These are phyloP conservation scores for Catostomus latipinnis DNA, from an alignment of 2,797 vertebrate genomes.

Conservation along the genomic window DNA sequence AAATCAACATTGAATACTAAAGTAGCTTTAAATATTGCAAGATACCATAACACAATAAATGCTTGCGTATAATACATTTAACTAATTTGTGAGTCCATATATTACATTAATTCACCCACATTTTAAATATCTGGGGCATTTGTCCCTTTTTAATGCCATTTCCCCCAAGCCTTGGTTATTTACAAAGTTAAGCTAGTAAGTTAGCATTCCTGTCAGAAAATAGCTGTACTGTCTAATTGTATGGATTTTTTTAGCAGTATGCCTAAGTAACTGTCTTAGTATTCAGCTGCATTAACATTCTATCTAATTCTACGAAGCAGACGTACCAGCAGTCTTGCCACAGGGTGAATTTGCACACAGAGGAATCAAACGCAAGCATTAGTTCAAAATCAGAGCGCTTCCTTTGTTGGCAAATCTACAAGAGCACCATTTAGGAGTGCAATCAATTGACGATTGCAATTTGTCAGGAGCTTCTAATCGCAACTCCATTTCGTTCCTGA, in stretches of 20 bases:
- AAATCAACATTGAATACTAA: too few relatives aligned
- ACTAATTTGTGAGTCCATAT: too few relatives aligned
- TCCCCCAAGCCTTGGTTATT: too few relatives aligned
- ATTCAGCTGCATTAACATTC: neutral
- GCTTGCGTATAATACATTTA: too few relatives aligned
- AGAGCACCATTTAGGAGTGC: conserved; percentile 18
- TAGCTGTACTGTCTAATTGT: neutral
- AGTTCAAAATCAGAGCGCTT: conserved; percentile 5
- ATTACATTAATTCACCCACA: too few relatives aligned
- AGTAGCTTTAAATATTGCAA: too few relatives aligned
- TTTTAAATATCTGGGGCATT: too few relatives aligned
- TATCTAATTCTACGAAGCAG: neutral
- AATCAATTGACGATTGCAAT: conserved; percentile 31
- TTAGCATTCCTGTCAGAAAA: neutral
- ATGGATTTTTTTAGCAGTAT: neutral
- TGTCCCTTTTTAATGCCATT: too few relatives aligned
- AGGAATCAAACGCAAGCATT: conserved; percentile 1
- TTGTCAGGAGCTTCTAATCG: conserved; percentile 25
- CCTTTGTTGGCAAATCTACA: conserved; percentile 18
- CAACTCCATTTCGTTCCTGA: conserved; percentile 24
- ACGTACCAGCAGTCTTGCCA: neutral
- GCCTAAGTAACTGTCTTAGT: neutral
- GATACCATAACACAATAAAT: too few relatives aligned
- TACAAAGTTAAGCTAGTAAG: too few relatives aligned
- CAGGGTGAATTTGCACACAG: neutral